Evolutionary conservation across 2,797 vertebrate species (phyloP).

Genomic region (Podarcis lilfordi): DNA sequence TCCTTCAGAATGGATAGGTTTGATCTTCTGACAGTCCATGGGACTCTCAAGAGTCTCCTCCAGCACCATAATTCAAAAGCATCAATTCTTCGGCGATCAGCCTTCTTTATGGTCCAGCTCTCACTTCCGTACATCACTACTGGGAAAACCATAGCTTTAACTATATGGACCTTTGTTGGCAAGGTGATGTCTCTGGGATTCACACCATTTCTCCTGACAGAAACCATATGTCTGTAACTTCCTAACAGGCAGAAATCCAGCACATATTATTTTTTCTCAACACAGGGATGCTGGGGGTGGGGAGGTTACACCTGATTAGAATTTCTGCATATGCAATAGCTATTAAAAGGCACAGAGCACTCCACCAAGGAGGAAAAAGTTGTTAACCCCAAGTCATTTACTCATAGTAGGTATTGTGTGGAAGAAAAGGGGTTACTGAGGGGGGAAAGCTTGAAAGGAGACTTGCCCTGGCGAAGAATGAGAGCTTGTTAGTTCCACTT

Average conservation of each 20-base stretch:
- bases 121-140: too few relatives aligned
- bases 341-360: background rate
- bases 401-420: background rate
- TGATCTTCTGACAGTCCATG: too few relatives aligned
- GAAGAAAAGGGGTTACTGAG: background rate
- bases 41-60: too few relatives aligned
- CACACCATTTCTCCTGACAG: background rate
- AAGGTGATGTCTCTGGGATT: background rate
- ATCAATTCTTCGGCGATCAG: too few relatives aligned
- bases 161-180: too few relatives aligned
- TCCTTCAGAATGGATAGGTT: too few relatives aligned
- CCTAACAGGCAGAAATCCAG: too few relatives aligned
- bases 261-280: too few relatives aligned
- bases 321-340: background rate
- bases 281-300: too few relatives aligned
- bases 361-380: background rate
- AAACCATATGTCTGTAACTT: background rate
- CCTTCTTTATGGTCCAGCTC: too few relatives aligned
- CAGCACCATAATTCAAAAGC: too few relatives aligned
- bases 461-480: background rate
- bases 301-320: background rate
- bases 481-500: background rate
- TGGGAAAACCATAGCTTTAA: too few relatives aligned
- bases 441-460: background rate
- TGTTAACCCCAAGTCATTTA: background rate